phyloP scores from a whole-genome alignment of 2,113 vertebrate genomes.

The Isichthys henryi region DNA sequence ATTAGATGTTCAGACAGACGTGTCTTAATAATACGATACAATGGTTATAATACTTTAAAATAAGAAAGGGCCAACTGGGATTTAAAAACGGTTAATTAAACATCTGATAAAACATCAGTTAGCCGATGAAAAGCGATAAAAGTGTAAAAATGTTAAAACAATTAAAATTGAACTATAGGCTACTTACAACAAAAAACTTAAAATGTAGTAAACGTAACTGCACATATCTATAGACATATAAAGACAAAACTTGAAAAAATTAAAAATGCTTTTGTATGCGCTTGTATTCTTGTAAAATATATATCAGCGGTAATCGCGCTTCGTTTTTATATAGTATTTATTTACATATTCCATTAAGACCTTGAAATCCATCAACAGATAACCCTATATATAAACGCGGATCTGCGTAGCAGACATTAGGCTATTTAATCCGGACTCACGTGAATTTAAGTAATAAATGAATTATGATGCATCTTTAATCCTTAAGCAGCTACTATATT shows the following conservation, averaged over 20 bases:
- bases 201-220: background rate
- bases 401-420: background rate
- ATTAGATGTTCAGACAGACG: background rate
- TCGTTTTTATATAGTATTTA: background rate
- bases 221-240: background rate
- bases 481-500: background rate
- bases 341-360: background rate
- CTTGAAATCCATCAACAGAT: background rate
- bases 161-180: background rate
- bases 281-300: background rate
- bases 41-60: background rate
- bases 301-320: background rate
- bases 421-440: background rate
- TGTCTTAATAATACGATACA: background rate
- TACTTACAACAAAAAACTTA: background rate
- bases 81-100: background rate
- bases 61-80: background rate
- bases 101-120: background rate
- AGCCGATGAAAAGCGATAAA: background rate
- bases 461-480: background rate
- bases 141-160: background rate
- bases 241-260: background rate
- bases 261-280: background rate
- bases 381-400: background rate
- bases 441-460: background rate